Percentiles rank a stretch among this genome's conserved stretches.
phyloP scores from a whole-genome alignment of 2,888 invertebrate species.

The Gymnosoma rotundatum region DNA sequence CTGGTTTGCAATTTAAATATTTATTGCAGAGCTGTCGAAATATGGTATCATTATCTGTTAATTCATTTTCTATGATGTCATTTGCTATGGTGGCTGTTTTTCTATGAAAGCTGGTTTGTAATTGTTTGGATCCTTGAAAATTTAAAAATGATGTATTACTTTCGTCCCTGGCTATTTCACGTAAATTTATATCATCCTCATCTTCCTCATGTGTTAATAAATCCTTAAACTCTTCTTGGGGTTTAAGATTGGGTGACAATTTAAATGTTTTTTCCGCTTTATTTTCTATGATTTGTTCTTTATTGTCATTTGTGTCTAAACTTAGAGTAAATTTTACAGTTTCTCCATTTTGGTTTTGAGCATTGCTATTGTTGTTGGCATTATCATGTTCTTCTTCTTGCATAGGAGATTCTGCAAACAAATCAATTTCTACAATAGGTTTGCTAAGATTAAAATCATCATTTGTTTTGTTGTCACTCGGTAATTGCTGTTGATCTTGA shows the following conservation, averaged over 20 bases:
- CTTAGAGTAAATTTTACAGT: constrained; percentile 28
- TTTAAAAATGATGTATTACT: constrained; percentile 40
- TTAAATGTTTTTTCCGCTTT: constrained; percentile 8
- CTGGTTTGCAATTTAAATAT: constrained; percentile 46
- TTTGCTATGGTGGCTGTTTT: constrained; percentile 8
- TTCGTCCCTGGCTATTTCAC: constrained; percentile 44
- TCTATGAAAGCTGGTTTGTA: constrained; percentile 48
- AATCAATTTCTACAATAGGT: constrained; percentile 52
- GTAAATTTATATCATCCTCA: constrained; percentile 41
- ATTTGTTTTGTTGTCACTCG: not conserved
- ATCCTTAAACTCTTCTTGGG: not conserved
- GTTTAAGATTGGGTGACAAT: not conserved
- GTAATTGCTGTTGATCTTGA: constrained; percentile 47
- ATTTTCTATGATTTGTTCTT: constrained; percentile 2
- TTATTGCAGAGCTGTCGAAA: constrained; percentile 63
- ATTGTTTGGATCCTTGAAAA: constrained; percentile 52
- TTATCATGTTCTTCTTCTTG: constrained; percentile 24
- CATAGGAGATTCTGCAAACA: constrained; percentile 61
- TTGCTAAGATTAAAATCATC: constrained; percentile 35
- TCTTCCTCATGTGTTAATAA: not conserved
- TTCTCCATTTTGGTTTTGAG: constrained; percentile 3
- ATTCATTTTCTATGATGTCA: not conserved
- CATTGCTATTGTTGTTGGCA: constrained; percentile 24
- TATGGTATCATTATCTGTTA: constrained; percentile 29
- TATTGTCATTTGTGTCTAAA: constrained; percentile 1